phyloP scores from a whole-genome alignment of 2,113 vertebrate genomes.

The Bambusicola thoracicus region DNA sequence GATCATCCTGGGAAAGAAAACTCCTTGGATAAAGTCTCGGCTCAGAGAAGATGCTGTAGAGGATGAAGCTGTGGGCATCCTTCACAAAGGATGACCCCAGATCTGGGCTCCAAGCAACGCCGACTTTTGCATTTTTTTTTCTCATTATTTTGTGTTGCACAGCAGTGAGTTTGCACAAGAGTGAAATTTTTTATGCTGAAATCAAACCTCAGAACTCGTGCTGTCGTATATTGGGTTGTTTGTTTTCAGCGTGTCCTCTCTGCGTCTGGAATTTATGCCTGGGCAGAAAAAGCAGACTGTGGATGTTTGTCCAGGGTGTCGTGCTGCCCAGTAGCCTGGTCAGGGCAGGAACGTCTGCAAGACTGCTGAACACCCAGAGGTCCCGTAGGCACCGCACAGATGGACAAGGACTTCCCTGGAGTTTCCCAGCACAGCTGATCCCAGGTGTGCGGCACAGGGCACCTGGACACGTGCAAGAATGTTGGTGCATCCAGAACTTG shows the following conservation, averaged over 20 bases:
- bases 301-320: neutral
- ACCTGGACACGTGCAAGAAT: neutral
- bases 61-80: neutral
- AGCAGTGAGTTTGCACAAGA: neutral
- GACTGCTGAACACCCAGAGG: neutral
- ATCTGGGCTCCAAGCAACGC: rapidly evolving
- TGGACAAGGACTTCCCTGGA: neutral
- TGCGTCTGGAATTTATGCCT: slow-evolving; percentile 4
- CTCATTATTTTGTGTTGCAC: neutral
- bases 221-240: neutral
- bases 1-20: neutral
- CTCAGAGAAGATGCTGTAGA: neutral
- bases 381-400: neutral
- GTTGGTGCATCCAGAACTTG: neutral
- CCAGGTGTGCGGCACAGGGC: neutral
- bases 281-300: neutral
- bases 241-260: neutral
- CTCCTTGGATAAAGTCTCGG: neutral
- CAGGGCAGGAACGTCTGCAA: neutral
- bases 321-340: neutral
- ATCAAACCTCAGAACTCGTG: neutral
- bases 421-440: neutral
- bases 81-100: neutral
- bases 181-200: neutral
- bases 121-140: neutral